These are phyloP conservation scores for Probaryconus sp. DNA, from an alignment of 1,140 invertebrate genomes.

Conservation along the genomic window DNA sequence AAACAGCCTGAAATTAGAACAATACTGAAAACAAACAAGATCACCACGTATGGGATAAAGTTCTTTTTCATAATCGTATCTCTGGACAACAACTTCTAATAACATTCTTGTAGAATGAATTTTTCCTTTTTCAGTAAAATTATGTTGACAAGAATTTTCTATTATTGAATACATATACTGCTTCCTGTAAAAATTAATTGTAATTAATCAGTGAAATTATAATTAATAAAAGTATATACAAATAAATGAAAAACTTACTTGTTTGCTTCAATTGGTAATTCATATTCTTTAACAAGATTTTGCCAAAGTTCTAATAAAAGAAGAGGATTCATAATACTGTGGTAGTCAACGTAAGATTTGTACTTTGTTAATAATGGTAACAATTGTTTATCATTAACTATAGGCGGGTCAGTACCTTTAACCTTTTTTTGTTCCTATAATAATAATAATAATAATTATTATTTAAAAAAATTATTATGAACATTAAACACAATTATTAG, in stretches of 20 bases:
- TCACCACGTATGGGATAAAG: conserved; percentile 62
- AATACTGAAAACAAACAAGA: conserved; percentile 63
- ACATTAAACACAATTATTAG: background rate
- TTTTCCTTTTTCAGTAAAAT: too few relatives aligned
- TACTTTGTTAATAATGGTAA: conserved; percentile 55
- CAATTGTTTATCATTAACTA: conserved; percentile 48
- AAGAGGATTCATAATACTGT: conserved; percentile 60
- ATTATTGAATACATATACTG: too few relatives aligned
- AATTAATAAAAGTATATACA: conserved; percentile 19
- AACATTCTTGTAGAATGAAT: conserved; percentile 50
- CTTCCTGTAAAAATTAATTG: background rate
- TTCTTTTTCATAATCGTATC: conserved; percentile 30
- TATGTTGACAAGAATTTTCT: too few relatives aligned
- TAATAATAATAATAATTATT: background rate
- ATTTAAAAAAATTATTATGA: background rate
- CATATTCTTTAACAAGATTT: conserved; percentile 60
- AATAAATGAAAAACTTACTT: conserved; percentile 12
- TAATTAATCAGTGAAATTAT: conserved; percentile 44
- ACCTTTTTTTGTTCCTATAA: conserved; percentile 8
- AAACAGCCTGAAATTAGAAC: conserved; percentile 3
- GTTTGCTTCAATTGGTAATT: conserved; percentile 30
- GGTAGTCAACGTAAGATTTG: conserved; percentile 66
- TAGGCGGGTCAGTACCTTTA: conserved; percentile 42
- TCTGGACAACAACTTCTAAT: conserved; percentile 56
- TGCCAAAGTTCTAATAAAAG: conserved; percentile 69